Evolutionary conservation across 1,140 invertebrate species (phyloP), one percentile per base, ranked within the genome.

Genomic region (Hypsibius dujardini): DNA sequence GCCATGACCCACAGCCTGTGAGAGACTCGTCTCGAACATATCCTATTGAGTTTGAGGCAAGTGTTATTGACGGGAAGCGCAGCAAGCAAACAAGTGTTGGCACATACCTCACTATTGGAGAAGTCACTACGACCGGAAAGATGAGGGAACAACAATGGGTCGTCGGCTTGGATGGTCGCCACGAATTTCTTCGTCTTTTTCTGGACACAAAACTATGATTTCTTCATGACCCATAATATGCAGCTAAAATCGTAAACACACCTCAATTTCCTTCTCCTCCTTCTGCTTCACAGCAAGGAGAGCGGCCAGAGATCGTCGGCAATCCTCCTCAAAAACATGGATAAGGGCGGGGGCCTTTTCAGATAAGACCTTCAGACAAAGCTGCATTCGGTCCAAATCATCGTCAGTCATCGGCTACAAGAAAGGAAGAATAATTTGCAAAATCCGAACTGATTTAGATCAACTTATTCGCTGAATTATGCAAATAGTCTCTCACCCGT

Each of bases 21-120:
- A 91, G 69, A 99, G 82, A 59, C 92, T 93, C 46, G 92, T 84
- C 78, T 98, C 95, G 81, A 98, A 98, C 71, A 97, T 87, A 77
- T 98, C 84, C 78, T 83, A 67, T 2, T 28, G 28, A 28, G 28
- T 28, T 28, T 28, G 28, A 28, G 28, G 28, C 28, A 28, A 28
- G 28, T 28, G 28, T 28, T 28, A 28, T 28, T 28, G 28, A 28
- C 28, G 28, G 28, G 28, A 28, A 28, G 28, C 28, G 28, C 28
- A 28, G 28, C 28, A 28, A 28, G 28, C 28, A 28, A 28, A 28
- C 28, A 28, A 28, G 28, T 28, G 28, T 28, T 67, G 12, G 3
- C 12, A 67, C 62, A 67, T 67, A 67, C 62, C 42, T 67, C 62
- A 67, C 12, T 7, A 67, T 12, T 67, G 62, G 62, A 12, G 12